Evolutionary conservation across 2,888 invertebrate species (phyloP).

Genomic region (Mesorhabditis spiculigera): DNA sequence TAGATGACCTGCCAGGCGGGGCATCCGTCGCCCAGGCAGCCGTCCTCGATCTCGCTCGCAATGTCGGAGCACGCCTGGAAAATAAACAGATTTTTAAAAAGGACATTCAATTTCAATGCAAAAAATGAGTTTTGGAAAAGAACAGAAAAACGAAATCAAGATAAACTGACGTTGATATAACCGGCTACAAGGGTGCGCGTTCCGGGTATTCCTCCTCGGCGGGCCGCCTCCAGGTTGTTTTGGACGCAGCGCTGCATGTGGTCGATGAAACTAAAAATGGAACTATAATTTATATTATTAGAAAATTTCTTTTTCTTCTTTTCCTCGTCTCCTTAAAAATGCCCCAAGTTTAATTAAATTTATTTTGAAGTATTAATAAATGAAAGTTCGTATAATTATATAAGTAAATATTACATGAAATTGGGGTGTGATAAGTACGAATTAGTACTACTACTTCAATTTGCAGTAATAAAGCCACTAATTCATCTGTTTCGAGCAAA

Average conservation of each 20-base stretch:
- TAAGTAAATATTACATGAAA: too few relatives aligned
- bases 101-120: neutral
- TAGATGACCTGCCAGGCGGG: slow-evolving; percentile 36
- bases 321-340: neutral
- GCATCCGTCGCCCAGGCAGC: slow-evolving; percentile 22
- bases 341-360: too few relatives aligned
- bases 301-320: neutral
- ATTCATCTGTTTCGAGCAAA: too few relatives aligned
- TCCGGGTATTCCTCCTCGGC: slow-evolving; percentile 54
- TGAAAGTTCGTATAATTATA: too few relatives aligned
- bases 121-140: neutral
- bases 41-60: slow-evolving; percentile 28
- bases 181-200: slow-evolving; percentile 45
- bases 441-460: too few relatives aligned
- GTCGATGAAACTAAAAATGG: slow-evolving; percentile 20
- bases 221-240: slow-evolving; percentile 41
- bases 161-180: slow-evolving; percentile 42
- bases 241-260: slow-evolving; percentile 50
- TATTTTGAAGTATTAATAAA: too few relatives aligned
- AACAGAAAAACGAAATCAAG: neutral
- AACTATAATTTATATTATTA: neutral
- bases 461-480: too few relatives aligned
- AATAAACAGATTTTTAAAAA: slow-evolving; percentile 8
- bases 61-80: slow-evolving; percentile 17
- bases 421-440: too few relatives aligned